Conservation (phyloP, 2,797 vertebrate species). For the Otolemur crassicaudatus region DNA sequence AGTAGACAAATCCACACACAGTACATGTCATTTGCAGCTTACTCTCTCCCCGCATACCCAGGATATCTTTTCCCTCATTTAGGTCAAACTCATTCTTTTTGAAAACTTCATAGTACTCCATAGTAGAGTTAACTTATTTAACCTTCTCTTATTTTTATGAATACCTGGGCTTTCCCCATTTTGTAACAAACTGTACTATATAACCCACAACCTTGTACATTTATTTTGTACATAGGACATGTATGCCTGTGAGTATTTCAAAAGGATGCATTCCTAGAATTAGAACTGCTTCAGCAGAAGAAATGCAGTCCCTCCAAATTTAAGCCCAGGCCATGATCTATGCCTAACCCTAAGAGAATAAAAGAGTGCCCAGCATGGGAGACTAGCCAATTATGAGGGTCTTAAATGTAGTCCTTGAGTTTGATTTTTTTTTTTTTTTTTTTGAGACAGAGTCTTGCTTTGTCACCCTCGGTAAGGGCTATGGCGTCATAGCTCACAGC, state of each 20-base stretch:
- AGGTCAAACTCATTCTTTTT: constrained; percentile 22
- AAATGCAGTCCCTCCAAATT: not conserved
- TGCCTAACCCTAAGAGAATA: not conserved
- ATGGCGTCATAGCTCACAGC: no score
- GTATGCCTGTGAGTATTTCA: constrained; percentile 4
- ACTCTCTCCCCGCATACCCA: not conserved
- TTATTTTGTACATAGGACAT: not conserved
- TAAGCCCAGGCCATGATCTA: not conserved
- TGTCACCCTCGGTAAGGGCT: no score
- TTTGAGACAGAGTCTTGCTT: no score
- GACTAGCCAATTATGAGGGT: not conserved
- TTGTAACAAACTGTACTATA: not conserved
- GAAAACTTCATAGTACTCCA: not conserved
- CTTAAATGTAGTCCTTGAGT: not conserved
- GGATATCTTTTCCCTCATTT: constrained; percentile 17
- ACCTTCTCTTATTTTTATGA: not conserved
- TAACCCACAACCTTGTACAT: not conserved
- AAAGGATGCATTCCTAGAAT: constrained; percentile 17
- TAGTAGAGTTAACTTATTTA: not conserved
- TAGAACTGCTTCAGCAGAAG: constrained; percentile 3
- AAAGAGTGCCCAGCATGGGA: not conserved
- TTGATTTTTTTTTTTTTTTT: not conserved
- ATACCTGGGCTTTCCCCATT: not conserved
- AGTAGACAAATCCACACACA: not conserved
- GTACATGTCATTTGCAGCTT: not conserved